Evolutionary conservation across 53 echinoderm and acorn worm species (phyloP).

Genomic region (Mesocentrotus franciscanus): DNA sequence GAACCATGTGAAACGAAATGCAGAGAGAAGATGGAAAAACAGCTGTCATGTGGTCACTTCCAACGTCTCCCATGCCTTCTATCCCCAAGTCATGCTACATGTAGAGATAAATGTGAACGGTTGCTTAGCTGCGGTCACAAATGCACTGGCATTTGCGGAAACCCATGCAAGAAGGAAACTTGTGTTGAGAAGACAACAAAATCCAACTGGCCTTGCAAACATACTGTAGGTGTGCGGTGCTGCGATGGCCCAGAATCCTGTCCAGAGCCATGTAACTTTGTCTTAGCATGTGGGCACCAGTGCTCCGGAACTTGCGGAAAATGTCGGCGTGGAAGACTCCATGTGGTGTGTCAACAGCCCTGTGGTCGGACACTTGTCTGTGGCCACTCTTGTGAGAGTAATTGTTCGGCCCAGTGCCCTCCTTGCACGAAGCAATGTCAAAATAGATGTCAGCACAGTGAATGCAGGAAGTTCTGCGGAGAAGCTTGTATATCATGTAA

Average conservation of each 20-base stretch:
- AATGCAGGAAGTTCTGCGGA: conserved; percentile 72
- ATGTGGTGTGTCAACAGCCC: conserved; percentile 59
- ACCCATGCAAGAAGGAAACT: conserved; percentile 57
- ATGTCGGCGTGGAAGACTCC: conserved; percentile 67
- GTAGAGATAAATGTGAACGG: conserved; percentile 67
- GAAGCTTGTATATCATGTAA: conserved; percentile 61
- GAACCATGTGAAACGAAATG: conserved; percentile 69
- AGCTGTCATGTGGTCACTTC: conserved; percentile 68
- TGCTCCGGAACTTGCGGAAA: conserved; percentile 73
- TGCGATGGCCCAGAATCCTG: conserved; percentile 59
- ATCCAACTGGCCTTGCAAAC: conserved; percentile 74
- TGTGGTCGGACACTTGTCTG: conserved; percentile 79
- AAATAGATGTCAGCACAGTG: conserved; percentile 70
- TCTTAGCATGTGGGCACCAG: conserved; percentile 72
- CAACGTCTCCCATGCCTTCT: conserved; percentile 58
- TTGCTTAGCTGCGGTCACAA: conserved; percentile 73
- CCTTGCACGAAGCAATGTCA: conserved; percentile 75
- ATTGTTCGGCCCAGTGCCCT: conserved; percentile 76
- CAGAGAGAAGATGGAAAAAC: conserved; percentile 56
- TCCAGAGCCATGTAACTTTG: conserved; percentile 48
- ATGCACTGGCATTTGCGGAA: conserved; percentile 69
- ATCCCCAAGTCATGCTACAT: conserved; percentile 44
- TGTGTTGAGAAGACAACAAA: conserved; percentile 61
- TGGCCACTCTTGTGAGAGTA: conserved; percentile 78
- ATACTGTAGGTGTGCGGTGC: conserved; percentile 69